These are phyloP conservation scores for Cybosia mesomella DNA, from an alignment of 2,888 invertebrate species.

Conservation along the genomic window DNA sequence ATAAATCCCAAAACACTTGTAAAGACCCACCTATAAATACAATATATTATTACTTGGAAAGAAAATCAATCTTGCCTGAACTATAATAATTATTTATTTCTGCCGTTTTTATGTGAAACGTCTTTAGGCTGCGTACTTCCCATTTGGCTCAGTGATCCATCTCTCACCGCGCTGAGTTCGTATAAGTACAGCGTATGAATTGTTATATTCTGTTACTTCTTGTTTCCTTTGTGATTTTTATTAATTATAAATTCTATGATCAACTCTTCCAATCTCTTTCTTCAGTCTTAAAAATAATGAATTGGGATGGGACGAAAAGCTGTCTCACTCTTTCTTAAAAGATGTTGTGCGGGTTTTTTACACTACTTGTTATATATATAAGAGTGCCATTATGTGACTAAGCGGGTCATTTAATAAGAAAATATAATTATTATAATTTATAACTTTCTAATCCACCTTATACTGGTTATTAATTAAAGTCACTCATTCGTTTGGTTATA, in stretches of 20 bases:
- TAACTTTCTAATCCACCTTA: conserved; percentile 5
- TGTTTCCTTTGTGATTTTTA: too few species aligned
- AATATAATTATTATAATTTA: not conserved
- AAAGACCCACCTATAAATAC: conserved; percentile 1
- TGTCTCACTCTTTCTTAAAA: too few species aligned
- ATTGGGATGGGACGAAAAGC: too few species aligned
- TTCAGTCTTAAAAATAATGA: too few species aligned
- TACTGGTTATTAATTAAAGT: not conserved
- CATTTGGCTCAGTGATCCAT: too few species aligned
- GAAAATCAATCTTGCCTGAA: not conserved
- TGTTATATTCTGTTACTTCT: too few species aligned
- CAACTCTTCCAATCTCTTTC: too few species aligned
- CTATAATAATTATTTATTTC: not conserved
- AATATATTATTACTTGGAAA: not conserved
- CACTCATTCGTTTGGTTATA: not conserved
- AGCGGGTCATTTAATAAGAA: not conserved
- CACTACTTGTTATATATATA: not conserved
- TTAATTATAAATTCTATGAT: too few species aligned
- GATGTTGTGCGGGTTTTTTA: not conserved
- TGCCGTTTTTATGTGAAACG: too few species aligned
- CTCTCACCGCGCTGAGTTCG: too few species aligned
- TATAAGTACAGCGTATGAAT: too few species aligned
- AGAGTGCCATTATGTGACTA: not conserved
- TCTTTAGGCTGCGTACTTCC: too few species aligned
- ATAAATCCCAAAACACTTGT: not conserved